phyloP scores from a whole-genome alignment of 2,888 invertebrate species.

The Chloroclystis v-ata region DNA sequence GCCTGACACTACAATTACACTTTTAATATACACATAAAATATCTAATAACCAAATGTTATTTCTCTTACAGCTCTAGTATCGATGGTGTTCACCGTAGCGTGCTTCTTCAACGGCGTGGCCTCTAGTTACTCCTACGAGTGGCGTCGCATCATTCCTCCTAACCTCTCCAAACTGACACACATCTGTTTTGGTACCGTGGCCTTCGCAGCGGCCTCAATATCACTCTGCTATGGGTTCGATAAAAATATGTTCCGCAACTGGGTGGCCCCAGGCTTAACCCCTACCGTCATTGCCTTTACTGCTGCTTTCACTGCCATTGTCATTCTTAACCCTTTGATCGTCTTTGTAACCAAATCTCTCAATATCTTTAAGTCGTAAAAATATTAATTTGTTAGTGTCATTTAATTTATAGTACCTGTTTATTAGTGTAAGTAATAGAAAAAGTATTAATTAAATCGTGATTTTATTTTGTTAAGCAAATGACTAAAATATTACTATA shows the following conservation, averaged over 20 bases:
- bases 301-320: slow-evolving; percentile 37
- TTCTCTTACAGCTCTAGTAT: slow-evolving; percentile 43
- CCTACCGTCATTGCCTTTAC: slow-evolving; percentile 41
- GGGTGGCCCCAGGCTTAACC: slow-evolving; percentile 37
- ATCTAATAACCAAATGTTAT: too few species aligned
- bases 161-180: slow-evolving; percentile 43
- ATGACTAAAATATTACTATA: too few species aligned
- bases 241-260: slow-evolving; percentile 42
- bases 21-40: too few species aligned
- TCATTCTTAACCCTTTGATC: slow-evolving; percentile 47
- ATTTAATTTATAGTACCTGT: neutral
- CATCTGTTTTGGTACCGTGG: slow-evolving; percentile 46
- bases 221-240: slow-evolving; percentile 50
- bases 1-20: too few species aligned
- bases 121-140: slow-evolving; percentile 41
- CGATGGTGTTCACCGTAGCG: slow-evolving; percentile 43
- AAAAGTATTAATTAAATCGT: too few species aligned
- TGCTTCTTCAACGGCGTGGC: slow-evolving; percentile 43
- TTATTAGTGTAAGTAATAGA: too few species aligned
- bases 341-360: slow-evolving; percentile 39
- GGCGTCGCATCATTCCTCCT: slow-evolving; percentile 35
- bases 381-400: neutral
- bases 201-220: slow-evolving; percentile 42
- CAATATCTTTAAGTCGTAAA: slow-evolving; percentile 27
- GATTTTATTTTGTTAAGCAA: too few species aligned